A percentile compares a stretch with the other conserved stretches of the same genome.
Conservation (phyloP, 2,113 vertebrate species). For the Rafetus swinhoei region DNA sequence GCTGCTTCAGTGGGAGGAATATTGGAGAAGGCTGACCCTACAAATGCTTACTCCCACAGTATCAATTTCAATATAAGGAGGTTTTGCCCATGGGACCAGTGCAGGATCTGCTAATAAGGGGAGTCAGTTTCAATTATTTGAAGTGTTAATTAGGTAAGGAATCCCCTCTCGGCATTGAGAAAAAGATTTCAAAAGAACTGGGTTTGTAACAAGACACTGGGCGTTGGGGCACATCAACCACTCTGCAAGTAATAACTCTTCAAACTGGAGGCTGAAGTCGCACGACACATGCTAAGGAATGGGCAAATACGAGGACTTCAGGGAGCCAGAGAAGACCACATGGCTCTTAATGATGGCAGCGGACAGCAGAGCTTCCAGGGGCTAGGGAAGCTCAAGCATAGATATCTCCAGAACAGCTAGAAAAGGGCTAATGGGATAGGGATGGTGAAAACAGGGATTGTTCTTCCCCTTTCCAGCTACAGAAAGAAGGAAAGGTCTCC, state of each 20-base stretch:
- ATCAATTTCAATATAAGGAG: neutral
- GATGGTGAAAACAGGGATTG: neutral
- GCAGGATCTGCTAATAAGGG: too few species aligned
- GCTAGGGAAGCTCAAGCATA: fast-evolving
- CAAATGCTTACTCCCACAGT: neutral
- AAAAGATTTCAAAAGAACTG: too few species aligned
- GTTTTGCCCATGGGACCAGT: neutral
- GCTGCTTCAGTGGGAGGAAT: neutral
- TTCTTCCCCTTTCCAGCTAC: neutral
- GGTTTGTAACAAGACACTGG: too few species aligned
- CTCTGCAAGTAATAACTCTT: too few species aligned
- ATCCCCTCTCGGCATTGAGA: too few species aligned
- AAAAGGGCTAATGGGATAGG: neutral
- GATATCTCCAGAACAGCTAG: neutral
- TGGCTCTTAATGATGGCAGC: neutral
- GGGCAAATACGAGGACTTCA: too few species aligned
- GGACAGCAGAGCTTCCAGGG: neutral
- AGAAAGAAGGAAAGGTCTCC: fast-evolving
- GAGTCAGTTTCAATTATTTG: neutral
- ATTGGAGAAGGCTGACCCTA: neutral
- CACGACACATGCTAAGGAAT: too few species aligned
- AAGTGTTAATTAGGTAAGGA: neutral
- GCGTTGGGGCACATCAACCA: too few species aligned
- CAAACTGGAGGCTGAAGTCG: too few species aligned
- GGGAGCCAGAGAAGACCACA: too few species aligned